Evolutionary conservation across 2,797 vertebrate genomes (phyloP), one percentile per base, ranked within the genome.

Genomic region (Muraenolepis orangiensis): DNA sequence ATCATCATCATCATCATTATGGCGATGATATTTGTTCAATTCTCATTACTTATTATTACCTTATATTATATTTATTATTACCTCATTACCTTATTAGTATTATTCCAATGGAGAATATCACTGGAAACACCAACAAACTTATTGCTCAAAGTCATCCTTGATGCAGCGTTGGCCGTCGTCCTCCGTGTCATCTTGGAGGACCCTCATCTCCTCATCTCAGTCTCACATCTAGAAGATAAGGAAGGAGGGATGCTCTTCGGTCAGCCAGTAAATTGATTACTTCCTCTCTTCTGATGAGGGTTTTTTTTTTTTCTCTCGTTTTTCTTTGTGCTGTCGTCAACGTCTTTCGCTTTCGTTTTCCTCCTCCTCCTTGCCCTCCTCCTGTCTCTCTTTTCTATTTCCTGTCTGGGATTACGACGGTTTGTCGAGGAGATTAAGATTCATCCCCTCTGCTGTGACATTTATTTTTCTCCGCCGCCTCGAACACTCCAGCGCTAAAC

Each of bases 221-320:
- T 66, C 66, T 69, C 28, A 66, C 73, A 66, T 80, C 67, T 72
- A 32, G 42, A 72, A 74, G n/a, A 74, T 28, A 73, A 69, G 18
- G 71, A 81, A 80, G 28, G n/a, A n/a, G n/a, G 1, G 80, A 71
- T 51, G 68, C 23, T 70, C 76, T 51, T 46, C 72, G 20, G 13
- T 74, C 74, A 3, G 28, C 32, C 0, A 38, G 67, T 69, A 66
- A 78, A 84, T 70, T 66, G 36, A 80, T 83, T 78, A 34, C 77
- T 79, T 85, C 68, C 40, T 51, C 32, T 74, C 73, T 81, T 67
- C 14, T 72, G 71, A 73, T 72, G 36, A 84, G 42, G 26, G 61
- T 75, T 70, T 82, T 74, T 78, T 74, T 79, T 72, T 46, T 76
- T 12, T n/a, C n/a, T n/a, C n/a, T n/a, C n/a, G n/a, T n/a, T n/a